Evolutionary conservation across 2,113 vertebrate species (phyloP), one percentile per base, ranked within the genome.

Genomic region (Microcebus ravelobensis): DNA sequence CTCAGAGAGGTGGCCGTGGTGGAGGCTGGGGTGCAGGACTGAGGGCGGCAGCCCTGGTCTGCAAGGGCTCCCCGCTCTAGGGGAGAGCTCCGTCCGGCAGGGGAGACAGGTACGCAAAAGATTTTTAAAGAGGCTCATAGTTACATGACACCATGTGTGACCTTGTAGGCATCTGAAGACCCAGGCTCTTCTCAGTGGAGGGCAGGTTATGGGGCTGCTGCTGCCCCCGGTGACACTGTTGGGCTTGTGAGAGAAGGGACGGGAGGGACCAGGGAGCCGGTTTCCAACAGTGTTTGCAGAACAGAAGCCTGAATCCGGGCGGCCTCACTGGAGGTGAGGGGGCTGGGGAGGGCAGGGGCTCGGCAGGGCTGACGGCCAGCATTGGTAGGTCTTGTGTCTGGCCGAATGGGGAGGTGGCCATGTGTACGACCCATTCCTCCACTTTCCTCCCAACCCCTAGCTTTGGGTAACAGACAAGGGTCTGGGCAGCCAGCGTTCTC

Each of bases 61-160:
- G 55, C 0, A 8, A 6, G 42, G 25, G 39, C 73, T 29, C 11
- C 36, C 31, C 3, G 45, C 55, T 50, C 1, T 2, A 12, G 14
- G 42, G 39, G 13, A 17, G 14, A 12, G 6, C 25, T 23, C 45
- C 4, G 0, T 39, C 45, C 4, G 0, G 74, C 48, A 4, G 48
- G 48, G 29, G 20, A 45, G 82, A 29, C 2, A 9, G 59, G 25
- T 11, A 36, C 50, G 21, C 15, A 10, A 5, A 48, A 61, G 59
- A 25, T 25, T 2, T 34, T 18, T 20, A 17, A 25, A 39, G 17
- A 59, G 6, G 31, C 11, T 68, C 12, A 21, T 21, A 25, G 74
- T 27, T 7, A 29, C 18, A 1, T 0, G 34, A 11, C 3, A 0
- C 8, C 0, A 0, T 17, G 27, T 17, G 31, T 6, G 6, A 0